Conservation (phyloP, 2,113 vertebrate genomes). For the Spea bombifrons region DNA sequence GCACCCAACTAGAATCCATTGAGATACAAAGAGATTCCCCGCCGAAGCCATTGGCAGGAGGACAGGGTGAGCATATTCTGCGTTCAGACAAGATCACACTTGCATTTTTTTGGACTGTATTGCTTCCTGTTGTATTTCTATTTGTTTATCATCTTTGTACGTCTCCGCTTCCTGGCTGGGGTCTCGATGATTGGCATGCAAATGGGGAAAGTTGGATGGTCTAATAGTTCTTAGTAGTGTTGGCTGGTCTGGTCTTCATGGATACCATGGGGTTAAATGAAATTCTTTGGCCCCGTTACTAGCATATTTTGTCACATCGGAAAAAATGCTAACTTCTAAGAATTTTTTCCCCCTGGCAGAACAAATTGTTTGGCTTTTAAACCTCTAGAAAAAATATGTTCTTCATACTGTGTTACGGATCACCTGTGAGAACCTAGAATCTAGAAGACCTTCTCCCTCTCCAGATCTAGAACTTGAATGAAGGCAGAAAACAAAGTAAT, state of each 20-base stretch:
- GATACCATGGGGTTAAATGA: constrained; percentile 1
- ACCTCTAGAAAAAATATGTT: not conserved
- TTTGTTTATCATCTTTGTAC: not conserved
- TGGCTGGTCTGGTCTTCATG: not conserved
- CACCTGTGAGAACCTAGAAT: not conserved
- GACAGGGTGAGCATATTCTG: constrained; percentile 16
- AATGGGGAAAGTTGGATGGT: constrained; percentile 1
- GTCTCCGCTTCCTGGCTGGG: too few species aligned
- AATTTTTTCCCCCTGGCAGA: constrained; percentile 3
- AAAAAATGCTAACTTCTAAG: constrained; percentile 9
- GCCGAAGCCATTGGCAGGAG: not conserved
- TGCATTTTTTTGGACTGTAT: not conserved
- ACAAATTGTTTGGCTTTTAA: not conserved
- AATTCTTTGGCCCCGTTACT: not conserved
- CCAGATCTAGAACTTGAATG: not conserved
- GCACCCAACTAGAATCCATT: constrained; percentile 12
- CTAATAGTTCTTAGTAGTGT: not conserved
- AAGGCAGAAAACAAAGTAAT: too few species aligned
- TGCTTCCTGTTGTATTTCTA: not conserved
- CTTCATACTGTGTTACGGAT: not conserved
- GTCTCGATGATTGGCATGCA: not conserved
- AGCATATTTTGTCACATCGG: not conserved
- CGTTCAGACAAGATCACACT: not conserved
- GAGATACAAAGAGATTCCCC: not conserved
- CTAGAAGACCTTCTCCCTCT: not conserved